These are phyloP conservation scores for Teinopalpus imperialis DNA, from an alignment of 2,888 invertebrate species.

Conservation along the genomic window DNA sequence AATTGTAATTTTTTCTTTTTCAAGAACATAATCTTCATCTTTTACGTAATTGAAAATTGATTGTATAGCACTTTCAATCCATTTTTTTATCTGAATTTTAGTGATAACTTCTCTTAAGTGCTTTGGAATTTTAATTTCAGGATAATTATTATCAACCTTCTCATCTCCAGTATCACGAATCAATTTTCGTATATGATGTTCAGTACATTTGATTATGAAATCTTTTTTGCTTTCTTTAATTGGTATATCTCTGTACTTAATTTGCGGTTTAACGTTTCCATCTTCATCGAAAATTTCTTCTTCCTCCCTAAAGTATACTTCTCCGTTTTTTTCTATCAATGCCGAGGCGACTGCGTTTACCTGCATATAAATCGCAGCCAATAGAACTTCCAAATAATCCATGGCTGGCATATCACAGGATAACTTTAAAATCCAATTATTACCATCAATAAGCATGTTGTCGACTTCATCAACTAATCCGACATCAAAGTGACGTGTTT, in stretches of 20 bases:
- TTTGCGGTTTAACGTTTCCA: slow-evolving; percentile 17
- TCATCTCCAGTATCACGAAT: slow-evolving; percentile 19
- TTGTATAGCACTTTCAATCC: slow-evolving; percentile 27
- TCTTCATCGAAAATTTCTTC: slow-evolving; percentile 19
- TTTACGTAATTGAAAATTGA: slow-evolving; percentile 25
- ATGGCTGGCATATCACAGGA: slow-evolving; percentile 26
- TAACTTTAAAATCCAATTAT: slow-evolving; percentile 25
- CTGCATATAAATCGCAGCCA: slow-evolving; percentile 29
- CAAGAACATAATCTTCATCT: slow-evolving; percentile 27
- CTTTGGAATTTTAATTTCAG: slow-evolving; percentile 25
- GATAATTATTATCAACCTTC: slow-evolving; percentile 19
- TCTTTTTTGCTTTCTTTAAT: slow-evolving; percentile 21
- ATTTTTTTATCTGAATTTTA: slow-evolving; percentile 24
- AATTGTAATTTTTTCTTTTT: slow-evolving; percentile 23
- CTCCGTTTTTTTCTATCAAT: slow-evolving; percentile 24
- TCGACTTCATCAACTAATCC: slow-evolving; percentile 30
- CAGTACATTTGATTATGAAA: slow-evolving; percentile 25
- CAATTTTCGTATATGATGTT: slow-evolving; percentile 24
- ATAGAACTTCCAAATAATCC: slow-evolving; percentile 27
- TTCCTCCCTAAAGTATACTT: slow-evolving; percentile 18
- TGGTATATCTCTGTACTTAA: slow-evolving; percentile 15
- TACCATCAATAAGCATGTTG: slow-evolving; percentile 30
- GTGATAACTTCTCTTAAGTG: slow-evolving; percentile 27
- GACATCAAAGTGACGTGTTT: slow-evolving; percentile 24
- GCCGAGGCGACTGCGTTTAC: slow-evolving; percentile 18